These are phyloP conservation scores for Volucella inanis DNA, from an alignment of 2,888 invertebrate species.

Conservation along the genomic window DNA sequence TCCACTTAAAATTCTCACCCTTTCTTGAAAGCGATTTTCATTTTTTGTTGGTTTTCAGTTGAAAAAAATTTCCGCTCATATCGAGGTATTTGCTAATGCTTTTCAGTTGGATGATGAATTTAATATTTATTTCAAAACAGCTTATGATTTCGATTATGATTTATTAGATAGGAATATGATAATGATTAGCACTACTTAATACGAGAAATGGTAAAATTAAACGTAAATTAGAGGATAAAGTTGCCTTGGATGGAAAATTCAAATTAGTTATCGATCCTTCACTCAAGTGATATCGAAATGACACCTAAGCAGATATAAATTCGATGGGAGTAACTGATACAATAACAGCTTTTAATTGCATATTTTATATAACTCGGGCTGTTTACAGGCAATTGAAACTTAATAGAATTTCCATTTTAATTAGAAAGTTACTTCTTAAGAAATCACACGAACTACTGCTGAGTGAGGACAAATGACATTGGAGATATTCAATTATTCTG, in stretches of 20 bases:
- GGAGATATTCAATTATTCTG: neutral
- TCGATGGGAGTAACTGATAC: slow-evolving; percentile 29
- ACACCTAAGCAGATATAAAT: neutral
- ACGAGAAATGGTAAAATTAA: neutral
- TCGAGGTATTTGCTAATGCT: no score
- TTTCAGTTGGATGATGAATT: no score
- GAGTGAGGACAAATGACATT: neutral
- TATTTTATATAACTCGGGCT: neutral
- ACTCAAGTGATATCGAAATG: neutral
- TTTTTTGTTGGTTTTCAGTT: no score
- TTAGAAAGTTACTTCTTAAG: neutral
- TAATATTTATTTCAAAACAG: no score
- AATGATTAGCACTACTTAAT: neutral
- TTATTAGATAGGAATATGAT: neutral
- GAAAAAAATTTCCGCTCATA: no score
- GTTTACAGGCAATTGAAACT: neutral
- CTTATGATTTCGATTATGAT: neutral
- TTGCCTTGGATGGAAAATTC: neutral
- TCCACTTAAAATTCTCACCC: no score
- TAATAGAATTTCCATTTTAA: neutral
- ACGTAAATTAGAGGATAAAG: neutral
- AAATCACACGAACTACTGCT: neutral
- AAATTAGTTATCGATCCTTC: slow-evolving; percentile 3
- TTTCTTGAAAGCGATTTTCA: no score
- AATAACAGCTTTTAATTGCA: neutral